These are phyloP conservation scores for Acleris sparsana DNA, from an alignment of 2,888 invertebrate species.

Conservation along the genomic window DNA sequence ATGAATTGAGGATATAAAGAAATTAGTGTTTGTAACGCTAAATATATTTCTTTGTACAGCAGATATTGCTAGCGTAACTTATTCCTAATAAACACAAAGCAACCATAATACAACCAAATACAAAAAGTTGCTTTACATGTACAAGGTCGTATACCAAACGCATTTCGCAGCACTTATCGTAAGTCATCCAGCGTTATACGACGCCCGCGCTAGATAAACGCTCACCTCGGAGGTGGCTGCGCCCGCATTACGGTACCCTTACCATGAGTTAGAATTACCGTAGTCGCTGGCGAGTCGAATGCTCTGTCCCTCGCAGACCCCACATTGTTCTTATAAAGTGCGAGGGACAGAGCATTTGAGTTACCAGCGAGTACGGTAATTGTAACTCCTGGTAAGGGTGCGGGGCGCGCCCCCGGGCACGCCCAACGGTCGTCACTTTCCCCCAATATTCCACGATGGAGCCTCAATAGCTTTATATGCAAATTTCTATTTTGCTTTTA, in stretches of 20 bases:
- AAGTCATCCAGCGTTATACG: constrained; percentile 34
- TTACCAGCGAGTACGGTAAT: too few relatives aligned
- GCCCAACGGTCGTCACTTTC: constrained; percentile 24
- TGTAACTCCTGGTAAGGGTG: too few relatives aligned
- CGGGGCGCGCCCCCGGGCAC: constrained; percentile 2
- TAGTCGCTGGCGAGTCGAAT: too few relatives aligned
- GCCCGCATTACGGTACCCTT: constrained; percentile 21
- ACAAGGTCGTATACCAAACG: constrained; percentile 13
- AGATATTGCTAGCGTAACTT: neutral
- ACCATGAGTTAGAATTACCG: too few relatives aligned
- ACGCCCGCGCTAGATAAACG: constrained; percentile 31
- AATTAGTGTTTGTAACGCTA: too few relatives aligned
- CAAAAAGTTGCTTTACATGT: constrained; percentile 12
- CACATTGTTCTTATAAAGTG: too few relatives aligned
- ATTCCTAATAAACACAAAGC: neutral
- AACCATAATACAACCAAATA: neutral
- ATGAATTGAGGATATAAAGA: too few relatives aligned
- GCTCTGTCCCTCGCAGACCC: too few relatives aligned
- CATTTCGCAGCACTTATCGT: constrained; percentile 36
- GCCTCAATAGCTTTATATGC: constrained; percentile 29
- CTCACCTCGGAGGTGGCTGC: constrained; percentile 26
- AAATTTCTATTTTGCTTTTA: constrained; percentile 24
- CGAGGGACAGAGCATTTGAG: too few relatives aligned
- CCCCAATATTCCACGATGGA: constrained; percentile 18
- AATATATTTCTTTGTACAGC: too few relatives aligned